A percentile compares a stretch with the other conserved stretches of the same genome.
Evolutionary conservation across 1,140 invertebrate genomes (phyloP).

Genomic region (Ips typographus): DNA sequence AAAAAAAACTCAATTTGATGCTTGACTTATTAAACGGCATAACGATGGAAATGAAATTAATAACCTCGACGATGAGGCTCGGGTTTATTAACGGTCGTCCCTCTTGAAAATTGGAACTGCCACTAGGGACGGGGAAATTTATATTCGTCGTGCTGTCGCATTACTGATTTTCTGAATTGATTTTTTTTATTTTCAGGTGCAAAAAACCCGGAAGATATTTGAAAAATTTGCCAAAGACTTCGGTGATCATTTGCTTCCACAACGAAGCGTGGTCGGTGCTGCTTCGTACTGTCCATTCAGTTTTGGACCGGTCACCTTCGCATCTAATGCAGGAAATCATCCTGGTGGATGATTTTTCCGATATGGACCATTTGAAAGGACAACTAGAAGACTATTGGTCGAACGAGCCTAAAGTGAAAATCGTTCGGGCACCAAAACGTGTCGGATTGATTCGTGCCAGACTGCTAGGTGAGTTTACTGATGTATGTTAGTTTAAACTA

Average conservation of each 20-base stretch:
- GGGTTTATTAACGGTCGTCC: neutral
- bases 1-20: slow-evolving; percentile 2
- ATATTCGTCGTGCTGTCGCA: neutral
- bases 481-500: too few species aligned
- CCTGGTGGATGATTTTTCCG: slow-evolving; percentile 94
- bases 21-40: slow-evolving; percentile 2
- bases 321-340: slow-evolving; percentile 91
- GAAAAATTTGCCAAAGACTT: slow-evolving; percentile 81
- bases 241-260: slow-evolving; percentile 96
- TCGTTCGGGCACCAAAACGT: slow-evolving; percentile 79
- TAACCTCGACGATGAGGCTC: neutral
- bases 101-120: neutral
- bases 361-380: slow-evolving; percentile 91
- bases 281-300: slow-evolving; percentile 89
- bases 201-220: slow-evolving; percentile 76
- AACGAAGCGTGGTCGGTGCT: slow-evolving; percentile 95
- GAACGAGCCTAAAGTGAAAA: slow-evolving; percentile 85
- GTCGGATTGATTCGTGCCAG: slow-evolving; percentile 95
- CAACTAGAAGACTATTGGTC: slow-evolving; percentile 92
- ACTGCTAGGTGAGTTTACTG: slow-evolving; percentile 59
- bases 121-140: neutral
- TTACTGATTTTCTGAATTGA: neutral
- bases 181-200: slow-evolving; percentile 67
- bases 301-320: slow-evolving; percentile 85
- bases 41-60: slow-evolving; percentile 2